Evolutionary conservation across 2,888 invertebrate genomes (phyloP).

Genomic region (Rhaphigaster nebulosa): DNA sequence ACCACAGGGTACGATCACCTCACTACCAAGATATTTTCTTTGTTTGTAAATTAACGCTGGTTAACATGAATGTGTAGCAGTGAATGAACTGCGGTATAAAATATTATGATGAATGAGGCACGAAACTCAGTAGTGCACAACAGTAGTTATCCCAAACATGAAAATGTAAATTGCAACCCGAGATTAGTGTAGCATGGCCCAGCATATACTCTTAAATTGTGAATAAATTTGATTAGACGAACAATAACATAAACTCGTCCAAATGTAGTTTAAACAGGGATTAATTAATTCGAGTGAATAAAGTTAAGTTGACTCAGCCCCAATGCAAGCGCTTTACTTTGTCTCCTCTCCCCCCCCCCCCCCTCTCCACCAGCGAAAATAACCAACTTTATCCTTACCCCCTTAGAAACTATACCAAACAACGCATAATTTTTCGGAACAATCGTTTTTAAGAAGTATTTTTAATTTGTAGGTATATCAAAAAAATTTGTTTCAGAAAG

Average conservation of each 20-base stretch:
- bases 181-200: background rate
- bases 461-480: too few species aligned
- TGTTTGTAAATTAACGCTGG: background rate
- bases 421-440: too few species aligned
- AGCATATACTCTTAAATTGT: background rate
- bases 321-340: too few species aligned
- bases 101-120: background rate
- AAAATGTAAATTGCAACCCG: background rate
- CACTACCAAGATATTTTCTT: background rate
- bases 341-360: too few species aligned
- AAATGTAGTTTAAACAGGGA: background rate
- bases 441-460: too few species aligned
- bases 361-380: too few species aligned
- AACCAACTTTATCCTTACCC: too few species aligned
- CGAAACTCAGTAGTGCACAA: background rate
- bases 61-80: background rate
- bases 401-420: too few species aligned
- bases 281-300: too few species aligned
- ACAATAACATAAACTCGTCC: background rate
- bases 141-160: background rate
- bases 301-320: too few species aligned
- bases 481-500: too few species aligned
- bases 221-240: background rate
- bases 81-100: background rate
- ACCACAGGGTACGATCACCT: background rate